Base-by-base conservation (phyloP, 2,797 vertebrate species). In the Pteropus rufus region DNA sequence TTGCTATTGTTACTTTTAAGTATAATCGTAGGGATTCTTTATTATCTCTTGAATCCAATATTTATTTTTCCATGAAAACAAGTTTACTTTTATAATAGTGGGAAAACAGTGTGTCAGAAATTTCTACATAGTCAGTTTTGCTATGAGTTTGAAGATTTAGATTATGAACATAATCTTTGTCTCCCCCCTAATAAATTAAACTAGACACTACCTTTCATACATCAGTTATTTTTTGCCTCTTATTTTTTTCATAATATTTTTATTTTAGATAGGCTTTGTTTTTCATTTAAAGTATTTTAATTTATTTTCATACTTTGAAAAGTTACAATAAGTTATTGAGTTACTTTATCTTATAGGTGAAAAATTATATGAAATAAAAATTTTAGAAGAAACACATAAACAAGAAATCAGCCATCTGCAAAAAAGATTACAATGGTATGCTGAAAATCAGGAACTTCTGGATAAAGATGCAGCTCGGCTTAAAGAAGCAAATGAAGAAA, bases 361-460 rank as follows among this genome's bases (percentile, higher is more conserved):
- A 89, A 99, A 98, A 96, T 97, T 97, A 26, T 99, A 98, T 23
- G 99, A 99, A 98, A 98, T 99, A 96, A 98, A 97, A 94, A 95
- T 98, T 69, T 97, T 99, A 97, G 98, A 99, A 98, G 98, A 99
- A 80, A 98, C 98, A 29, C 99, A 99, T 98, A 99, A 98, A 95
- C 98, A 99, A 94, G 99, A 99, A 98, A 98, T 99, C 21, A 60
- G 58, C 4, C 97, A 97, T 36, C 98, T 99, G 29, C 99, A 99
- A 96, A 99, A 98, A 94, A 98, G 99, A 95, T 98, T 99, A 87
- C 99, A 99, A 92, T 99, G 99, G 99, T 99, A 99, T 95, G 99
- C 99, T 26, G 99, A 99, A 98, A 99, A 99, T 98, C 99, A 99
- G 98, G 99, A 99, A 84, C 98, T 99, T 79, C 98, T 99, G 96